These are phyloP conservation scores for Podilymbus podiceps DNA, from an alignment of 2,113 vertebrate genomes.

Conservation along the genomic window DNA sequence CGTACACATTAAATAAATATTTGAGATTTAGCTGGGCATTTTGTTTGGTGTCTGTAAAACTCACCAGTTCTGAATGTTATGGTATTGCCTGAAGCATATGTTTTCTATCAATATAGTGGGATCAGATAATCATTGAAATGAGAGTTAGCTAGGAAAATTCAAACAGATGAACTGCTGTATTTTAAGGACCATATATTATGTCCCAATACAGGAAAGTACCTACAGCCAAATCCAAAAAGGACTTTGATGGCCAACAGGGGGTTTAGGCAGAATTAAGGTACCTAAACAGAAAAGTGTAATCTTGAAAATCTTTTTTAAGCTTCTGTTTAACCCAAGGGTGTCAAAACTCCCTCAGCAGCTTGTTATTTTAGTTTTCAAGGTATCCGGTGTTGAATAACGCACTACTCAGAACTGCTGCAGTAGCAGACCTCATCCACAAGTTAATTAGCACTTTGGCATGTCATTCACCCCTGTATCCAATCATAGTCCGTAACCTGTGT, in stretches of 20 bases:
- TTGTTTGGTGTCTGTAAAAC: conserved; percentile 20
- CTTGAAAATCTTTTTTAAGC: background rate
- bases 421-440: background rate
- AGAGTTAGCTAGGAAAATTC: background rate
- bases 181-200: background rate
- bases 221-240: background rate
- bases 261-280: conserved; percentile 9
- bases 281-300: background rate
- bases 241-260: background rate
- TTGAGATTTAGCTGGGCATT: background rate
- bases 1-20: background rate
- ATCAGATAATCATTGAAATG: conserved; percentile 10
- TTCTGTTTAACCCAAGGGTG: background rate
- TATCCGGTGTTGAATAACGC: background rate
- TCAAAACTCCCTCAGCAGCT: background rate
- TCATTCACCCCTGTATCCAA: background rate
- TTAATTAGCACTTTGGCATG: background rate
- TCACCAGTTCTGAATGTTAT: conserved; percentile 9
- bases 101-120: conserved; percentile 13
- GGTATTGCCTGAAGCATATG: background rate
- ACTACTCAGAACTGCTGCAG: background rate
- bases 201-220: background rate
- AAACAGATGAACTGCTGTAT: background rate
- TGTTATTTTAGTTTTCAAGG: conserved; percentile 29
- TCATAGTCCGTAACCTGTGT: background rate